phyloP scores from a whole-genome alignment of 1,140 invertebrate genomes.

The Phymorhynchus buccinoides region DNA sequence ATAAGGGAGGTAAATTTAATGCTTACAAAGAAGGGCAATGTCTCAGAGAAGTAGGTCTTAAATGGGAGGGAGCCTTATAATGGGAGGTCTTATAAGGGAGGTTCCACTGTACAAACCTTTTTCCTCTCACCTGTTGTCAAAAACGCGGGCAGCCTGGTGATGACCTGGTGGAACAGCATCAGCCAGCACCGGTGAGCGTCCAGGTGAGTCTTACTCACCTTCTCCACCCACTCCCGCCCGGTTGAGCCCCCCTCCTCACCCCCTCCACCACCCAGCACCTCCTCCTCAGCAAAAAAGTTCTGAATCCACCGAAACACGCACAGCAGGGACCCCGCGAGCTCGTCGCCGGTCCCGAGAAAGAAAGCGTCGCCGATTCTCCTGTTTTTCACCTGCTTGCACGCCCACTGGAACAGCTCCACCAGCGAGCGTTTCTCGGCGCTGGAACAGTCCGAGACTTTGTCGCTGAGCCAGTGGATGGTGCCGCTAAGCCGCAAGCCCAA shows the following conservation, averaged over 20 bases:
- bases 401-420: not conserved
- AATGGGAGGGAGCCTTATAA: too few species aligned
- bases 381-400: not conserved
- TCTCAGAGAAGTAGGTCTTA: too few species aligned
- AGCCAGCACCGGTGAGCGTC: conserved; percentile 14
- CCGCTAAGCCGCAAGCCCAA: not conserved
- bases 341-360: not conserved
- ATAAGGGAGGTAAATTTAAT: too few species aligned
- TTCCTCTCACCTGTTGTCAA: too few species aligned
- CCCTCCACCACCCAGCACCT: not conserved
- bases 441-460: not conserved
- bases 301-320: not conserved
- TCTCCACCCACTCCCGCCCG: not conserved
- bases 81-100: too few species aligned
- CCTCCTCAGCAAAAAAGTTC: not conserved
- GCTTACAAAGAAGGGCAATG: too few species aligned
- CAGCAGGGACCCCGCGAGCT: not conserved
- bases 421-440: not conserved
- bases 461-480: not conserved
- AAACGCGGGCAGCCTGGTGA: too few species aligned
- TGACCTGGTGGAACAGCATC: not conserved
- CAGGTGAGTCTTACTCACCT: conserved; percentile 18
- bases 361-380: not conserved
- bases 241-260: not conserved
- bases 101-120: too few species aligned